Conservation (phyloP, 2,797 vertebrate species). For the Catharus ustulatus region DNA sequence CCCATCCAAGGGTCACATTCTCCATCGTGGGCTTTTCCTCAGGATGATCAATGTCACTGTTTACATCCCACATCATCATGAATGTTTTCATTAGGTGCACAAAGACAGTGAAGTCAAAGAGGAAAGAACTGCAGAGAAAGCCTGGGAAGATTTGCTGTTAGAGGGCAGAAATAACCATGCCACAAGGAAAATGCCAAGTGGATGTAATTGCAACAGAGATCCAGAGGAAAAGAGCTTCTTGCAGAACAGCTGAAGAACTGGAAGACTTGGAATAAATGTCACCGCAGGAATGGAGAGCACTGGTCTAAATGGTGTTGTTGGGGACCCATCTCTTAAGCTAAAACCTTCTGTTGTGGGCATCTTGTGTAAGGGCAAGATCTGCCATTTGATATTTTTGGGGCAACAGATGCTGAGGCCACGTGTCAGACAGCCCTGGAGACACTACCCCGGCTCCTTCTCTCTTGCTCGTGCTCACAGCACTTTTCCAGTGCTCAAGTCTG, state of each 20-base stretch:
- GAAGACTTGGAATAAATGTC: neutral
- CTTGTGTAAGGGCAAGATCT: neutral
- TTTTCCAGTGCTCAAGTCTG: neutral
- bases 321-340: neutral
- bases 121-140: neutral
- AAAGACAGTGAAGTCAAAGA: neutral
- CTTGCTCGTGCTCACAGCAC: neutral
- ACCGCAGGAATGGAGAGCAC: neutral
- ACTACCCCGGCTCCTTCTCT: neutral
- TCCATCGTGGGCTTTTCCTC: neutral
- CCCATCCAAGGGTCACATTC: neutral
- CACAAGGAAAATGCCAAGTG: neutral
- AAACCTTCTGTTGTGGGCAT: neutral
- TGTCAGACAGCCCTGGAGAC: conserved; percentile 30
- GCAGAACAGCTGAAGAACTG: neutral
- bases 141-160: neutral
- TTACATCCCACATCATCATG: neutral
- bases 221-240: neutral
- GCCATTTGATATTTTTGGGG: conserved; percentile 20
- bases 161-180: neutral
- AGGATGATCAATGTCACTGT: neutral
- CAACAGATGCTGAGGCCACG: conserved; percentile 5
- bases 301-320: neutral
- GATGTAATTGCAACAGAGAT: neutral
- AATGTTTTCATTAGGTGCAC: neutral